Percentiles rank a stretch among this genome's conserved stretches.
phyloP scores from a whole-genome alignment of 2,888 invertebrate genomes.

The Protophormia terraenovae region DNA sequence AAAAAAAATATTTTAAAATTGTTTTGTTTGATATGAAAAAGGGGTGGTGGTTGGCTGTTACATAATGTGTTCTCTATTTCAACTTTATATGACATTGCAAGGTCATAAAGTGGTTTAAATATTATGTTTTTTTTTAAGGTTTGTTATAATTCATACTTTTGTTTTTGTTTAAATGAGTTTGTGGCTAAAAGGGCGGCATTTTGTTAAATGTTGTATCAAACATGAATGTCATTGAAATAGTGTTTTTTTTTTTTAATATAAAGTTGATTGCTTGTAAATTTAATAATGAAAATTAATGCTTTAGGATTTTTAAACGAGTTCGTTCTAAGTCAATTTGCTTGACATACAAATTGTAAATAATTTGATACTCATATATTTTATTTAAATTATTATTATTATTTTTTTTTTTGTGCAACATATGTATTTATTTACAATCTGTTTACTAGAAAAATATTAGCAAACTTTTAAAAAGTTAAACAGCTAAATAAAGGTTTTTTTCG shows the following conservation, averaged over 20 bases:
- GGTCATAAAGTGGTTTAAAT: slow-evolving; percentile 54
- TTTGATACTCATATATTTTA: background rate
- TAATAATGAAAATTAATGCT: background rate
- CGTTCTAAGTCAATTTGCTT: background rate
- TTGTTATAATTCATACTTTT: background rate
- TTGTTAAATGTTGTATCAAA: background rate
- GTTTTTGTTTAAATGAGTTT: slow-evolving; percentile 9
- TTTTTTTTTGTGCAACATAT: too few species aligned
- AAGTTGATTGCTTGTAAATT: background rate
- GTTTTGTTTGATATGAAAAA: slow-evolving; percentile 1
- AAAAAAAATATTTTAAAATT: background rate
- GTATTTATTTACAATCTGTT: too few species aligned
- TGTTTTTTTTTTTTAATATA: background rate
- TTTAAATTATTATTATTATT: background rate
- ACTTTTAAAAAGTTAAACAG: too few species aligned
- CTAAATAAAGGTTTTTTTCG: too few species aligned
- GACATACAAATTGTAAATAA: background rate
- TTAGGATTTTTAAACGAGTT: background rate
- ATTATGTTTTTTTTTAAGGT: background rate
- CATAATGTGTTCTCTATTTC: slow-evolving; percentile 54
- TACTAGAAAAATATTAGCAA: too few species aligned
- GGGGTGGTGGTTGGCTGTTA: slow-evolving; percentile 18
- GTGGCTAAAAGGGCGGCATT: slow-evolving; percentile 41
- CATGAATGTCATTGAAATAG: slow-evolving; percentile 46
- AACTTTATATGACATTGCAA: slow-evolving; percentile 55